Evolutionary conservation across 2,888 invertebrate species (phyloP).

Genomic region (Philonicus albiceps): DNA sequence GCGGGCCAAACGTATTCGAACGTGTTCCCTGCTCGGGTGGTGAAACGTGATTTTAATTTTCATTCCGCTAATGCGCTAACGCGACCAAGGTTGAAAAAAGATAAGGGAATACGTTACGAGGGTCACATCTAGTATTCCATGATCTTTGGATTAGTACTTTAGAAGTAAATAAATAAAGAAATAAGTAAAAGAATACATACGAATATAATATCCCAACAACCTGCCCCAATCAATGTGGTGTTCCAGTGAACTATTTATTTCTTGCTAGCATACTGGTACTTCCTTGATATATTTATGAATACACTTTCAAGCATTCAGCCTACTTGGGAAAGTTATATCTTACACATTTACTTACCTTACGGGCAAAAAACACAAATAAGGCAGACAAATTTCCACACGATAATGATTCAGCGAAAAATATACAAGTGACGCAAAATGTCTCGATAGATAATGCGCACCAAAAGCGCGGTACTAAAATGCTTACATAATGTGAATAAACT

Average conservation of each 20-base stretch:
- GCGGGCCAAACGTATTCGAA: no score
- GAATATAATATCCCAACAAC: neutral
- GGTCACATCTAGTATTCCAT: no score
- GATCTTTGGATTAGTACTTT: no score
- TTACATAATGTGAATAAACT: constrained; percentile 2
- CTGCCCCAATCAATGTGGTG: neutral
- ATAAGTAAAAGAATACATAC: no score
- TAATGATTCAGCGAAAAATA: neutral
- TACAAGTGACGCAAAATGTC: neutral
- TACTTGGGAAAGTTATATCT: neutral
- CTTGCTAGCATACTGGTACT: neutral
- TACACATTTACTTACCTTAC: neutral
- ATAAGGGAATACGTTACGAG: no score
- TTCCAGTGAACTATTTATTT: neutral
- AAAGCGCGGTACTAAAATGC: neutral
- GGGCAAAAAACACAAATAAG: neutral
- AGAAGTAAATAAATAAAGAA: no score
- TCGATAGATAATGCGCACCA: neutral
- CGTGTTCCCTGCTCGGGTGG: no score
- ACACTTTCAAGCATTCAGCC: neutral
- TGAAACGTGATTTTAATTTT: no score
- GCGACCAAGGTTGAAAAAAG: no score
- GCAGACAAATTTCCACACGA: neutral
- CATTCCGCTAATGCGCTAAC: no score
- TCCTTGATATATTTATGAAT: neutral